Percentiles rank a stretch among this genome's conserved stretches.
Conservation (phyloP, 2,888 invertebrate species). For the Mycogona germanica region DNA sequence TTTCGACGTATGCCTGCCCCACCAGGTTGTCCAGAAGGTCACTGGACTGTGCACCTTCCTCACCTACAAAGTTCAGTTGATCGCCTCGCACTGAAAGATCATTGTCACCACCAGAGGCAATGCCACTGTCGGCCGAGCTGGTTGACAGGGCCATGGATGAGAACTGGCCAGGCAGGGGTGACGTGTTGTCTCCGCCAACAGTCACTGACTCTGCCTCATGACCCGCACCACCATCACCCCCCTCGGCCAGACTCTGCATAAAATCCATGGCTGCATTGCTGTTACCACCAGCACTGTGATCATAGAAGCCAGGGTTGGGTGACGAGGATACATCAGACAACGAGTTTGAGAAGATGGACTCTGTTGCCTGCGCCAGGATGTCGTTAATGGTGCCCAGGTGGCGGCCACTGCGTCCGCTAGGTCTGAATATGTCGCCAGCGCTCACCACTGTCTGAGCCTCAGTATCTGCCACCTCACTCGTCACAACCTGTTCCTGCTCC, state of each 20-base stretch:
- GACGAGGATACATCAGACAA: slow-evolving; percentile 17
- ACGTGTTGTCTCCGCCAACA: background rate
- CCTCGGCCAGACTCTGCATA: background rate
- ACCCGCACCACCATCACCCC: background rate
- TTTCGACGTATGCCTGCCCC: slow-evolving; percentile 14
- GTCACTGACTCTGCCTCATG: background rate
- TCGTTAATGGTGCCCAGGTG: slow-evolving; percentile 24
- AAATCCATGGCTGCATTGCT: slow-evolving; percentile 8
- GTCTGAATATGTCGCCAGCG: too few species aligned
- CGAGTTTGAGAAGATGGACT: slow-evolving; percentile 31
- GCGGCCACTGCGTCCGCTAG: too few species aligned
- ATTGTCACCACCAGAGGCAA: background rate
- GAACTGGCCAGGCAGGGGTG: background rate
- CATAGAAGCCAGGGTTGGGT: slow-evolving; percentile 28
- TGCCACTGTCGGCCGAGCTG: too few species aligned
- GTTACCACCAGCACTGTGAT: slow-evolving; percentile 22
- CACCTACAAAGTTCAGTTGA: too few species aligned
- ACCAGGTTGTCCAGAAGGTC: slow-evolving; percentile 19
- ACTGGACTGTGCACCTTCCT: background rate
- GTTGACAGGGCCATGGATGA: too few species aligned
- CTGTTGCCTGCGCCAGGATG: slow-evolving; percentile 36
- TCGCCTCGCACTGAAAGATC: background rate
- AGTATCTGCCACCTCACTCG: too few species aligned
- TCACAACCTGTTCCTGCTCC: too few species aligned
- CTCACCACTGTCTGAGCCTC: too few species aligned